Conservation (phyloP, 2,888 invertebrate species). For the Ramazzottius varieornatus region DNA sequence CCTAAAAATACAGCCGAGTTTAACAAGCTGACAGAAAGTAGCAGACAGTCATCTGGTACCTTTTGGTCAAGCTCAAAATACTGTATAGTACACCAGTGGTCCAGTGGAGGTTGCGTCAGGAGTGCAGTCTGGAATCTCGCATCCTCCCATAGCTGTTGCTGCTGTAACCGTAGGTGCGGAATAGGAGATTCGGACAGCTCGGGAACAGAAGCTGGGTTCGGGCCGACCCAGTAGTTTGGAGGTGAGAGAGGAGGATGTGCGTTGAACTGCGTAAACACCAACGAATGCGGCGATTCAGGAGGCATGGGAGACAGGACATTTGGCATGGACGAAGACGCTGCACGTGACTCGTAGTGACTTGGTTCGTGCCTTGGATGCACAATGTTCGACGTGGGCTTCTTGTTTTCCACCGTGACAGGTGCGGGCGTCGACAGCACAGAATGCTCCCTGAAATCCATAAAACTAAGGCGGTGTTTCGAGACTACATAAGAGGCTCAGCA, state of each 20-base stretch:
- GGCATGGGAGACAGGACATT: not conserved
- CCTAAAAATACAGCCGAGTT: too few relatives aligned
- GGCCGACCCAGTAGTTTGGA: too few relatives aligned
- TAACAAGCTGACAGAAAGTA: too few relatives aligned
- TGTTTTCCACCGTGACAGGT: not conserved
- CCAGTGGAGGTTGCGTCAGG: slow-evolving; percentile 29
- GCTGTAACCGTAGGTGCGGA: not conserved
- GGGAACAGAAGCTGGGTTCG: not conserved
- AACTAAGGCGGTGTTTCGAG: not conserved
- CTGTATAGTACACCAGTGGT: slow-evolving; percentile 96
- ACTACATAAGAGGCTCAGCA: not conserved
- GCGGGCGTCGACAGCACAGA: not conserved
- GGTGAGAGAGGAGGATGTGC: not conserved
- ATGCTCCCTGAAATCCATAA: not conserved
- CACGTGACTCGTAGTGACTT: not conserved
- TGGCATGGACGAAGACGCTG: not conserved
- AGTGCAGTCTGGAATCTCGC: not conserved
- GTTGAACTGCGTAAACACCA: too few relatives aligned
- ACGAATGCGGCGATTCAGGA: not conserved
- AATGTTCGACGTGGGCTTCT: not conserved
- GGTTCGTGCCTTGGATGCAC: not conserved
- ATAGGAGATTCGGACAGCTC: not conserved
- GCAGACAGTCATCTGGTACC: too few relatives aligned
- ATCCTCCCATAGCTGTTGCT: not conserved
- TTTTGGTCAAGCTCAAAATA: slow-evolving; percentile 97